Conservation (phyloP, 2,797 vertebrate genomes). For the Crenichthys baileyi region DNA sequence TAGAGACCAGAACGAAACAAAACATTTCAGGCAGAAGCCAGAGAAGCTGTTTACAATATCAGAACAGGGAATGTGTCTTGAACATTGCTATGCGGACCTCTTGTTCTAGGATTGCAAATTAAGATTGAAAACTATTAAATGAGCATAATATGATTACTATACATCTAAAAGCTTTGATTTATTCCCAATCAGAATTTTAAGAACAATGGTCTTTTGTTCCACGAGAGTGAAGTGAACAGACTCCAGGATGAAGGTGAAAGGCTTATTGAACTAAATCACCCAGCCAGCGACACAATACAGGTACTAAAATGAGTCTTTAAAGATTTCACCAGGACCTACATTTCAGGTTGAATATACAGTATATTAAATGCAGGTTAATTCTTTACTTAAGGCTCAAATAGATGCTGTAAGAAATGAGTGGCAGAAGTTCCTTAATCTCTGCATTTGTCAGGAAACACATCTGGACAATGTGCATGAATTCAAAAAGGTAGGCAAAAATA, state of each 20-base stretch:
- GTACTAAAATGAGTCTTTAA: constrained; percentile 62
- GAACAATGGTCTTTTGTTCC: constrained; percentile 88
- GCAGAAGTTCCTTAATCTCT: constrained; percentile 97
- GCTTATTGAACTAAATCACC: constrained; percentile 91
- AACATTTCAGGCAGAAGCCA: neutral
- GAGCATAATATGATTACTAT: neutral
- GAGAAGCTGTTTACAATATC: neutral
- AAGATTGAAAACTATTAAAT: neutral
- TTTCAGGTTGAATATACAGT: neutral
- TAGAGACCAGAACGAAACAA: neutral
- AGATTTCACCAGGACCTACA: neutral
- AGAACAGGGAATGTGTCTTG: neutral
- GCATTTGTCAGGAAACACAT: constrained; percentile 96
- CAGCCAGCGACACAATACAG: constrained; percentile 87
- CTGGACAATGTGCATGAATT: constrained; percentile 90
- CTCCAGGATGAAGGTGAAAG: constrained; percentile 93
- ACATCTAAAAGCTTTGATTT: constrained; percentile 14
- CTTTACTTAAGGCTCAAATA: constrained; percentile 84
- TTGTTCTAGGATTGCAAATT: neutral
- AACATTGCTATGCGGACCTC: neutral
- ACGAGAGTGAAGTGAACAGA: constrained; percentile 90
- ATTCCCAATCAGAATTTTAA: constrained; percentile 88
- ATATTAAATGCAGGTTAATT: neutral
- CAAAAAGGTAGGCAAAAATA: constrained; percentile 76
- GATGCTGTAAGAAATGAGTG: constrained; percentile 89